These are phyloP conservation scores for Ciconia nigra DNA, from an alignment of 2,797 vertebrate species.

Conservation along the genomic window DNA sequence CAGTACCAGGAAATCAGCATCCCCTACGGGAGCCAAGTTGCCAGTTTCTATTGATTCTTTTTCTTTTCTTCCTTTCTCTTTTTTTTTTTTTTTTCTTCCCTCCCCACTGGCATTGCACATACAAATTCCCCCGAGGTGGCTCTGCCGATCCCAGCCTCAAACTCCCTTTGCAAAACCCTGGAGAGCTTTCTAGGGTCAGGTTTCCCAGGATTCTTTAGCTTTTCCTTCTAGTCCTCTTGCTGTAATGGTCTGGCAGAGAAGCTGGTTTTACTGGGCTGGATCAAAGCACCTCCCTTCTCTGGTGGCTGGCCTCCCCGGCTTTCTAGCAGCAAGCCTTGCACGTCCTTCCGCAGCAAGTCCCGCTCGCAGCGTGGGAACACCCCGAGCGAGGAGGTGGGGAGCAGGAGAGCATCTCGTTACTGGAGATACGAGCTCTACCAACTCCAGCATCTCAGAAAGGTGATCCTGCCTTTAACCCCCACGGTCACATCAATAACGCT, in stretches of 20 bases:
- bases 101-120: not conserved
- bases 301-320: not conserved
- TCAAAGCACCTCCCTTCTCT: not conserved
- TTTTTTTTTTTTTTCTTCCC: not conserved
- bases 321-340: not conserved
- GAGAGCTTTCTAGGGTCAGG: not conserved
- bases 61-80: not conserved
- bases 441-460: not conserved
- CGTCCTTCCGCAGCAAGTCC: not conserved
- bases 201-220: not conserved
- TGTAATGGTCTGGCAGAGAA: not conserved
- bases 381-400: not conserved
- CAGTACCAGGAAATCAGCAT: not conserved
- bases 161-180: not conserved
- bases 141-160: not conserved
- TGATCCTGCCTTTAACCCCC: not conserved
- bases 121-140: not conserved
- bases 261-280: not conserved
- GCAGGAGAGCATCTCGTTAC: not conserved
- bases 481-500: accelerated
- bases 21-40: not conserved
- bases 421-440: not conserved
- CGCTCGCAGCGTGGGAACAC: not conserved
- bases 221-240: not conserved
- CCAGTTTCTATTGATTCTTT: not conserved